Conservation (phyloP, 2,113 vertebrate species). For the Nymphicus hollandicus region DNA sequence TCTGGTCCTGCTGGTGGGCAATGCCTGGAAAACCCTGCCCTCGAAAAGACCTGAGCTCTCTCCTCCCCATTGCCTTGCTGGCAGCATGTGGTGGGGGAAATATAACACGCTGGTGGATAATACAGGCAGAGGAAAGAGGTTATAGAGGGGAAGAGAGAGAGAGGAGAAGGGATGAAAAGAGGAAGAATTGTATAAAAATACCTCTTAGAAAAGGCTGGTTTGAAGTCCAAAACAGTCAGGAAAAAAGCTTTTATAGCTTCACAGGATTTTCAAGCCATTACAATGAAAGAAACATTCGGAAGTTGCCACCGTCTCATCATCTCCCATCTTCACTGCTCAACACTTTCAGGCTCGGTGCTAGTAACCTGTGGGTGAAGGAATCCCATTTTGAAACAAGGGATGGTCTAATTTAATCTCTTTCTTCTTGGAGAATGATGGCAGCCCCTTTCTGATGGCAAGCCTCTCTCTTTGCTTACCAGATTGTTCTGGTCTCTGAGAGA, state of each 20-base stretch:
- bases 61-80: fast-evolving
- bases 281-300: background rate
- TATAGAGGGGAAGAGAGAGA: background rate
- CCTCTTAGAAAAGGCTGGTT: background rate
- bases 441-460: background rate
- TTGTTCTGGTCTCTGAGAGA: background rate
- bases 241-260: background rate
- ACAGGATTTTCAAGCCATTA: background rate
- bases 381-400: background rate
- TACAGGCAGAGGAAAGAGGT: background rate
- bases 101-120: background rate
- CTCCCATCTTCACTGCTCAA: background rate
- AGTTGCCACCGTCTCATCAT: background rate
- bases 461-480: background rate
- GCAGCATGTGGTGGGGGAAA: background rate
- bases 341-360: background rate
- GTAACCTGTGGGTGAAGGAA: background rate
- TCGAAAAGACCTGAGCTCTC: background rate
- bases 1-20: background rate
- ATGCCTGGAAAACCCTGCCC: background rate
- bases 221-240: background rate
- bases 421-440: background rate
- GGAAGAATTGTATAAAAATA: background rate
- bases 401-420: background rate
- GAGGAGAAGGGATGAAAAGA: background rate